phyloP scores from a whole-genome alignment of 2,888 invertebrate genomes.

The Kuschelorhynchus macadamiae region DNA sequence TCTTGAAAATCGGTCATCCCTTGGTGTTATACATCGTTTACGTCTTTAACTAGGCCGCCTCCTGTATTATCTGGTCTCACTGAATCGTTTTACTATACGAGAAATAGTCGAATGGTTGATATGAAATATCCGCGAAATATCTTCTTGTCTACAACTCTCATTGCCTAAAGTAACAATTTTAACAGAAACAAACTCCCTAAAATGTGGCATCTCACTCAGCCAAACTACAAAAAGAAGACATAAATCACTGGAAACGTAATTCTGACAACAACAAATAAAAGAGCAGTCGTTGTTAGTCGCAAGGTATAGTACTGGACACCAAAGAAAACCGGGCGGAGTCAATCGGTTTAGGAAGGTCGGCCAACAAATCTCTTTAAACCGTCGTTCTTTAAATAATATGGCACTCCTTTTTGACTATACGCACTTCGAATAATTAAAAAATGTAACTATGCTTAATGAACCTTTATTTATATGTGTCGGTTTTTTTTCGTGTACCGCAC shows the following conservation, averaged over 20 bases:
- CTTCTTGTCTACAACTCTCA: slow-evolving; percentile 14
- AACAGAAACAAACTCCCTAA: slow-evolving; percentile 10
- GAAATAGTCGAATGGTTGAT: slow-evolving; percentile 14
- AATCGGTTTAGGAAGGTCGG: too few relatives aligned
- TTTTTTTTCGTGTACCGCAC: too few relatives aligned
- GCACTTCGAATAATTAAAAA: too few relatives aligned
- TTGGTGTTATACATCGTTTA: slow-evolving; percentile 5
- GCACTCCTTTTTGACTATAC: too few relatives aligned
- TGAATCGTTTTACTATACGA: slow-evolving; percentile 13
- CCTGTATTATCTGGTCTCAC: too few relatives aligned
- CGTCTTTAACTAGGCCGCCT: neutral
- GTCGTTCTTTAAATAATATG: too few relatives aligned
- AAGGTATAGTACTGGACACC: neutral
- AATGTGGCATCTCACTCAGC: slow-evolving; percentile 7
- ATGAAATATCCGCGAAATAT: slow-evolving; percentile 13
- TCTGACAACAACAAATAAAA: neutral
- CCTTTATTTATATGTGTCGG: too few relatives aligned
- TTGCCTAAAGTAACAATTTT: slow-evolving; percentile 14
- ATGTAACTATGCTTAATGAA: too few relatives aligned
- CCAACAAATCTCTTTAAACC: too few relatives aligned
- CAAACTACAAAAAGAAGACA: neutral
- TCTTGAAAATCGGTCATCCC: neutral
- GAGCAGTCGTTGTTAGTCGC: neutral
- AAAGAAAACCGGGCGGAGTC: too few relatives aligned
- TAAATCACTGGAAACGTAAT: neutral